Evolutionary conservation across 2,888 invertebrate species (phyloP), one percentile per base, ranked within the genome.

Genomic region (Ceriagrion tenellum): DNA sequence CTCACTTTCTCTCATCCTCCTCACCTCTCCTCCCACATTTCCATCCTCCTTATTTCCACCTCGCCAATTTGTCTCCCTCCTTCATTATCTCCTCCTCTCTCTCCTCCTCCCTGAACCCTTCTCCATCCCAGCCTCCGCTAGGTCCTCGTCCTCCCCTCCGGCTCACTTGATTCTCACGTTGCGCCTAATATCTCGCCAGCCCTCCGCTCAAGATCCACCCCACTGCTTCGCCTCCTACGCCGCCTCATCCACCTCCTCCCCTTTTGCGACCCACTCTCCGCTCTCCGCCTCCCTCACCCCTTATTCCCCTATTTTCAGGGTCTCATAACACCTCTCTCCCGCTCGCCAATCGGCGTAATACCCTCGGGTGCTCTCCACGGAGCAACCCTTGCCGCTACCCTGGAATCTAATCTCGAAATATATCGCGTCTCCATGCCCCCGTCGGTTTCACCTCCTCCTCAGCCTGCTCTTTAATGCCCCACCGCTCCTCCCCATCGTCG

Each of bases 341-440:
- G 93, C 69, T 93, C 93, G 93, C 93, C 93, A 63, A 69, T 69
- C 93, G 69, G 40, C 93, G 69, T 47, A 93, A 69, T 69, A 69
- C 93, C 93, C 93, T 47, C 93, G 69, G 93, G 74, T 81, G 81
- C 81, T 81, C 81, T 35, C 35, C 35, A 81, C 81, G 81, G 81
- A 81, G 81, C 81, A 81, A 69, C 93, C 69, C 59, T 91, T 63
- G 91, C 91, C 47, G 69, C 69, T 47, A 63, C 81, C 35, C 30
- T 69, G 69, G 93, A 93, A 93, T 93, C 93, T 93, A 93, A 93
- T 93, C 93, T 93, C 93, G 47, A 63, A 93, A 93, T 63, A 93
- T 93, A 93, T 93, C 93, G 93, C 93, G 63, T 47, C 69, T 93
- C 93, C 93, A 63, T 93, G 69, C 47, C 93, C 93, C 40, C 93